These are phyloP conservation scores for Cynopterus brachyotis DNA, from an alignment of 2,113 vertebrate genomes.

Conservation along the genomic window DNA sequence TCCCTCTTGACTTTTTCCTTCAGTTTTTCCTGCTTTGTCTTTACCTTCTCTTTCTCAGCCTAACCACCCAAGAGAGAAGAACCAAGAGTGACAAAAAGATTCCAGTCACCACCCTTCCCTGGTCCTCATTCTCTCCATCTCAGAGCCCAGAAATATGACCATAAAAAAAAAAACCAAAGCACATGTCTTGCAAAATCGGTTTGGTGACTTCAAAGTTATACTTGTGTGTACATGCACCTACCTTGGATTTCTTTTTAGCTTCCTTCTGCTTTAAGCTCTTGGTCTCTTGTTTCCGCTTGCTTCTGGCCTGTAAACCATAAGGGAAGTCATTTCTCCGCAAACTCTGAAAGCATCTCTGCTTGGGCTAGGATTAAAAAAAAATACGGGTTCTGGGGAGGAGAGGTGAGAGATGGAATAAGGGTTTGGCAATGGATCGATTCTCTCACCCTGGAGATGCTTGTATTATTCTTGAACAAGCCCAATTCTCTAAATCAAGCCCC, in stretches of 20 bases:
- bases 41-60: constrained; percentile 75
- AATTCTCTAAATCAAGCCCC: constrained; percentile 23
- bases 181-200: neutral
- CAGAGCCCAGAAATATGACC: neutral
- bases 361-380: constrained; percentile 40
- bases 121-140: neutral
- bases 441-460: constrained; percentile 13
- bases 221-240: constrained; percentile 59
- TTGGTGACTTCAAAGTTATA: constrained; percentile 17
- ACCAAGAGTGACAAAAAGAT: neutral
- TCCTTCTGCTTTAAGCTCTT: constrained; percentile 89
- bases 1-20: constrained; percentile 84
- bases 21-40: constrained; percentile 75
- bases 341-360: constrained; percentile 64
- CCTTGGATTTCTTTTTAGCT: constrained; percentile 90
- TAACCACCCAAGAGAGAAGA: constrained; percentile 37
- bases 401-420: constrained; percentile 51
- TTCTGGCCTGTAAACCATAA: constrained; percentile 88
- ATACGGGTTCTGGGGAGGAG: constrained; percentile 27
- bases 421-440: neutral
- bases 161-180: neutral
- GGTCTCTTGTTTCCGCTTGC: constrained; percentile 91
- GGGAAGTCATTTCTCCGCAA: constrained; percentile 69
- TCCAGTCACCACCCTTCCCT: neutral
- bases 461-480: neutral